These are phyloP conservation scores for Uria lomvia DNA, from an alignment of 2,113 vertebrate genomes.

Conservation along the genomic window DNA sequence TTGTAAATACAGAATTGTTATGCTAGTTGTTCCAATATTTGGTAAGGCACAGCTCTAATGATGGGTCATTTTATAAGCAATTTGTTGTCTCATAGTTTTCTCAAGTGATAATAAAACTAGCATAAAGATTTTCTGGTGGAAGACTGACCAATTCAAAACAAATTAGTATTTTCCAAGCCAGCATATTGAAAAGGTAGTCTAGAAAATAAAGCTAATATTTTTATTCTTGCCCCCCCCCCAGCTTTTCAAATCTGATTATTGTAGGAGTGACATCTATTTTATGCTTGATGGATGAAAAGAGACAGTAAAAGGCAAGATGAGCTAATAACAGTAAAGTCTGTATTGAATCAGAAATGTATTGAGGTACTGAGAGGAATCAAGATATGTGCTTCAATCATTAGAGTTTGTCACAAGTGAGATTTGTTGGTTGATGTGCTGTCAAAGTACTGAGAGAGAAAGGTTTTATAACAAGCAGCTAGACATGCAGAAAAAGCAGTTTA, in stretches of 20 bases:
- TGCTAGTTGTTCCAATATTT: neutral
- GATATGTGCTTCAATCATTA: constrained; percentile 80
- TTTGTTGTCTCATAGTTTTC: neutral
- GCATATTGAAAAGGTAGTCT: neutral
- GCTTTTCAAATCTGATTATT: constrained; percentile 43
- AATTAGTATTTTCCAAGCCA: neutral
- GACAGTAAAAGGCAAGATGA: constrained; percentile 71
- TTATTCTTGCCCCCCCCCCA: neutral
- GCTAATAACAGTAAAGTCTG: constrained; percentile 77
- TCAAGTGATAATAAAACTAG: neutral
- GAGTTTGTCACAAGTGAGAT: constrained; percentile 81
- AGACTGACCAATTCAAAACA: neutral
- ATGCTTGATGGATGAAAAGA: constrained; percentile 80
- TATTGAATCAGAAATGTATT: constrained; percentile 77
- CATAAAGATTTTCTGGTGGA: neutral
- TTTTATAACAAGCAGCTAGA: constrained; percentile 68
- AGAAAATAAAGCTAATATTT: constrained; percentile 6
- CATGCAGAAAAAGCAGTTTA: constrained; percentile 75
- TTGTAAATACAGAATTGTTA: neutral
- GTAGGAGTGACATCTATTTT: constrained; percentile 69
- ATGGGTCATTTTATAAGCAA: neutral
- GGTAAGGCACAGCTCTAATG: neutral
- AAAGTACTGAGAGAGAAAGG: constrained; percentile 67
- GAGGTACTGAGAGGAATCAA: constrained; percentile 78
- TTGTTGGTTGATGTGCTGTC: constrained; percentile 74